These are phyloP conservation scores for Thalassarche chlororhynchos DNA, from an alignment of 2,113 vertebrate species.

Conservation along the genomic window DNA sequence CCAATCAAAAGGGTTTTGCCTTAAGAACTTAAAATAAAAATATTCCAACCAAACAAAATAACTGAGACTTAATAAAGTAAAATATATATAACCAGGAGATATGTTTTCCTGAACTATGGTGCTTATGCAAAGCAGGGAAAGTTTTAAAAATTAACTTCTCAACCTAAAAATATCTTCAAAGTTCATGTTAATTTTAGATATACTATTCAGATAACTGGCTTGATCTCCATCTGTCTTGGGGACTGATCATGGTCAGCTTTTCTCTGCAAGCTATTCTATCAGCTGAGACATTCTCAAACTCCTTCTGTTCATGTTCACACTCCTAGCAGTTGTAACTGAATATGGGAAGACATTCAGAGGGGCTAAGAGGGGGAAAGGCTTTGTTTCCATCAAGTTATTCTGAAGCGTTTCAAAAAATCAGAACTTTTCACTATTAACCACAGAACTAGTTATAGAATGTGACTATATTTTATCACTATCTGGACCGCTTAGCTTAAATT, in stretches of 20 bases:
- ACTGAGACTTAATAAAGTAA: not conserved
- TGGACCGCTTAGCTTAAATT: not conserved
- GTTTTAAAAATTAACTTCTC: slow-evolving; percentile 39
- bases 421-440: not conserved
- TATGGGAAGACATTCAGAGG: not conserved
- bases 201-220: not conserved
- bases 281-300: slow-evolving; percentile 15
- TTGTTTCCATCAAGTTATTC: not conserved
- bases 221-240: slow-evolving; percentile 18
- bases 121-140: slow-evolving; percentile 2
- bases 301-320: not conserved
- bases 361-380: not conserved
- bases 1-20: not conserved
- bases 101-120: not conserved
- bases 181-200: slow-evolving; percentile 13
- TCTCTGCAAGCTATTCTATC: not conserved
- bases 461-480: not conserved
- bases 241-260: not conserved
- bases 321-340: not conserved
- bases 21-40: not conserved
- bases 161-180: slow-evolving; percentile 65
- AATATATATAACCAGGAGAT: not conserved
- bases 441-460: not conserved
- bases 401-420: not conserved
- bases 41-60: not conserved